Evolutionary conservation across 2,888 invertebrate species (phyloP).

Genomic region (Augiades crinisus): DNA sequence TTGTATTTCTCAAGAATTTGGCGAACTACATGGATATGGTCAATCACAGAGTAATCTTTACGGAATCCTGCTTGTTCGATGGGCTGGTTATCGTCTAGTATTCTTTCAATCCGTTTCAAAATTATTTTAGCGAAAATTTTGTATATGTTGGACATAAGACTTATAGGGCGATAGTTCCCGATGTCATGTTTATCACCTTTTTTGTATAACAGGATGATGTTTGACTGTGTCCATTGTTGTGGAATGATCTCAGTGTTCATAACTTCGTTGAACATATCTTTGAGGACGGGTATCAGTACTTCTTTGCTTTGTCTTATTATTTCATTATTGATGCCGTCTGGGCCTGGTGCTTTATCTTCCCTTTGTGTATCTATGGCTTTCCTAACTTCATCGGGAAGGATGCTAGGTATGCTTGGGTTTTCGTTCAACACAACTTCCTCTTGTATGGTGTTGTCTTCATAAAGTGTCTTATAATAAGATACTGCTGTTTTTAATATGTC

Average conservation of each 20-base stretch:
- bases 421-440: neutral
- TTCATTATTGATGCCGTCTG: conserved; percentile 32
- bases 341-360: conserved; percentile 31
- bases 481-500: conserved; percentile 8
- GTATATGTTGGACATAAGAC: conserved; percentile 28
- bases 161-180: conserved; percentile 32
- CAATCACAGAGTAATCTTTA: conserved; percentile 17
- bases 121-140: conserved; percentile 22
- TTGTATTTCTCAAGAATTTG: conserved; percentile 19
- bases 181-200: conserved; percentile 34
- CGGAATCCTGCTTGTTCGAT: conserved; percentile 27
- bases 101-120: conserved; percentile 18
- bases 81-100: conserved; percentile 25
- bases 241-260: conserved; percentile 31
- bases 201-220: conserved; percentile 35
- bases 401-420: neutral
- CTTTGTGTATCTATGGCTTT: conserved; percentile 31
- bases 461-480: conserved; percentile 1
- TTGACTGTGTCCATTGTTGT: conserved; percentile 34
- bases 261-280: conserved; percentile 33
- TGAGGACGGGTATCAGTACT: conserved; percentile 27
- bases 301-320: conserved; percentile 25
- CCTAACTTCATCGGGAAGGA: conserved; percentile 8
- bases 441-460: neutral
- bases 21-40: conserved; percentile 24